These are phyloP conservation scores for Pseudococcus jackbeardsleyi DNA, from an alignment of 2,888 invertebrate species.

Conservation along the genomic window DNA sequence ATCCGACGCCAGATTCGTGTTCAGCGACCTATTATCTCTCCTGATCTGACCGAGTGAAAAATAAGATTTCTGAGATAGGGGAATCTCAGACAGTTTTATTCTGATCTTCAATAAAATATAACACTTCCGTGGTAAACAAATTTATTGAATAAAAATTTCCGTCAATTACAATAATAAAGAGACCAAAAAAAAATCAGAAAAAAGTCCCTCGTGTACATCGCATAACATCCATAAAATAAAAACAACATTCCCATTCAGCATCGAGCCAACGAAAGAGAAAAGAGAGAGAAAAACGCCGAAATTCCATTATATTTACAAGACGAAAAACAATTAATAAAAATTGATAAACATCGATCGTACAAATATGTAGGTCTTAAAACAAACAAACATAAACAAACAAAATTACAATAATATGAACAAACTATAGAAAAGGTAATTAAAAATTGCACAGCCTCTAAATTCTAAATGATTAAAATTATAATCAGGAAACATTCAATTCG, in stretches of 20 bases:
- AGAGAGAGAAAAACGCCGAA: background rate
- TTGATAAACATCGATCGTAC: slow-evolving; percentile 31
- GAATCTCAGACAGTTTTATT: too few relatives aligned
- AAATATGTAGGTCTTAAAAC: slow-evolving; percentile 32
- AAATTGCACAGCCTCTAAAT: slow-evolving; percentile 64
- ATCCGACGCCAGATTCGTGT: too few relatives aligned
- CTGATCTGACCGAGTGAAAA: too few relatives aligned
- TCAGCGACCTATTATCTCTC: too few relatives aligned
- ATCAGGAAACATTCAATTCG: slow-evolving; percentile 57
- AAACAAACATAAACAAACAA: slow-evolving; percentile 50
- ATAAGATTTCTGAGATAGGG: too few relatives aligned
- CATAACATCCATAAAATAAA: too few relatives aligned
- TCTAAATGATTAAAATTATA: slow-evolving; percentile 62
- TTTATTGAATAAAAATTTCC: too few relatives aligned
- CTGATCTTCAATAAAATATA: too few relatives aligned
- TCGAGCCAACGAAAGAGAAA: background rate
- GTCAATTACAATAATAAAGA: too few relatives aligned
- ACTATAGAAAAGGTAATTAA: slow-evolving; percentile 63
- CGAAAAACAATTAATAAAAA: slow-evolving; percentile 29
- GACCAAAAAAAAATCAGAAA: too few relatives aligned
- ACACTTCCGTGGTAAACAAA: too few relatives aligned
- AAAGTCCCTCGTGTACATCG: too few relatives aligned
- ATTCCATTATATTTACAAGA: slow-evolving; percentile 30
- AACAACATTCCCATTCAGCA: background rate
- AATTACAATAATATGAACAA: slow-evolving; percentile 52